Conservation (phyloP, 1,140 invertebrate genomes). For the Megalonaias nervosa region DNA sequence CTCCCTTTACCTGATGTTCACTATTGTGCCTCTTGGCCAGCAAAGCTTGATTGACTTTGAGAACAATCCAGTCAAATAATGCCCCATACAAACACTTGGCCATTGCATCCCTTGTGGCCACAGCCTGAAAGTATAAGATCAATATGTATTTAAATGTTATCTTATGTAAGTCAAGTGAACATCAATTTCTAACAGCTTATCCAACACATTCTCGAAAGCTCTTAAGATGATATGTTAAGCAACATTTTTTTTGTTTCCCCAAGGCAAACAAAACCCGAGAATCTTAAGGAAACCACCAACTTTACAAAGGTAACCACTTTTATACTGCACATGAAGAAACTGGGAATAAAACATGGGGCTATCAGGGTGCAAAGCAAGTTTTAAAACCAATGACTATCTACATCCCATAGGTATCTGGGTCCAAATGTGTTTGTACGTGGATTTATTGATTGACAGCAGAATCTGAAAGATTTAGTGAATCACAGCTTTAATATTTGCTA, state of each 20-base stretch:
- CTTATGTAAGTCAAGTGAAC: too few relatives aligned
- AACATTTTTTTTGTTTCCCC: not conserved
- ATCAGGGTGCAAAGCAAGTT: too few relatives aligned
- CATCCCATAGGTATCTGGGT: too few relatives aligned
- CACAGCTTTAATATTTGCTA: too few relatives aligned
- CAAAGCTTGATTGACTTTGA: constrained; percentile 79
- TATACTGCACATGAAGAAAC: too few relatives aligned
- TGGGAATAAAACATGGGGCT: too few relatives aligned
- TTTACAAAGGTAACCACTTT: too few relatives aligned
- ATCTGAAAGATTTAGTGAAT: too few relatives aligned
- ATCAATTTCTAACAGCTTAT: too few relatives aligned
- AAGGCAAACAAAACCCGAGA: not conserved
- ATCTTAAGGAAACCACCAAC: not conserved
- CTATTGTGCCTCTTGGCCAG: constrained; percentile 70
- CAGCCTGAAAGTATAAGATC: constrained; percentile 79
- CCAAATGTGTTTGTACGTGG: too few relatives aligned
- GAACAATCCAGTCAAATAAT: constrained; percentile 98
- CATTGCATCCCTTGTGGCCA: constrained; percentile 95
- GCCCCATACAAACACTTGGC: constrained; percentile 98
- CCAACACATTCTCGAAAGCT: not conserved
- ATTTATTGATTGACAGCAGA: too few relatives aligned
- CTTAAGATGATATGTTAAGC: not conserved
- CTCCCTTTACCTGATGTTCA: constrained; percentile 62
- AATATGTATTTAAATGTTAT: constrained; percentile 2
- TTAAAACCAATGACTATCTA: too few relatives aligned